Conservation (phyloP, 2,888 invertebrate species). For the Lasioglossum figueresi region DNA sequence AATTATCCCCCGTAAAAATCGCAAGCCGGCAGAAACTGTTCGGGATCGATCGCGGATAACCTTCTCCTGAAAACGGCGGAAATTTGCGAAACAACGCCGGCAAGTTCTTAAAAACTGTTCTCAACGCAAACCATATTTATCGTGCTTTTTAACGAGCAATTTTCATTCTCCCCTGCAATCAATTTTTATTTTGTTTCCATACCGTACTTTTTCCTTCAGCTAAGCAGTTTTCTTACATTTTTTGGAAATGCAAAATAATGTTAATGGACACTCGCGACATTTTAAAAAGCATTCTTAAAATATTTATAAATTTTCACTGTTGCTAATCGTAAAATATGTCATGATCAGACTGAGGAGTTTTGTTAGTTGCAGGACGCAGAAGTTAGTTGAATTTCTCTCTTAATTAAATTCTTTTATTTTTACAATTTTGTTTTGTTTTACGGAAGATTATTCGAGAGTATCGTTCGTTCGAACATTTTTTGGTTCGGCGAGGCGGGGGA, state of each 20-base stretch:
- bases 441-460: background rate
- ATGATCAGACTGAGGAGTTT: background rate
- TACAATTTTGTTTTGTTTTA: background rate
- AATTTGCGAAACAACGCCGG: background rate
- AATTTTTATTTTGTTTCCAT: background rate
- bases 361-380: background rate
- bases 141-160: background rate
- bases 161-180: background rate
- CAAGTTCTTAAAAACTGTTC: background rate
- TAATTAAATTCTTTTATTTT: background rate
- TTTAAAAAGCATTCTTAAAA: no score
- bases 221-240: no score
- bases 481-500: background rate
- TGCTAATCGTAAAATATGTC: background rate
- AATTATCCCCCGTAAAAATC: constrained; percentile 50
- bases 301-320: no score
- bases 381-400: background rate
- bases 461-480: background rate
- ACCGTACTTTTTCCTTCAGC: no score
- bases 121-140: background rate
- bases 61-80: background rate
- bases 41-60: background rate
- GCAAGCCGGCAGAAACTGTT: constrained; percentile 12
- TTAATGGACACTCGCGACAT: no score
- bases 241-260: no score